phyloP scores from a whole-genome alignment of 2,113 vertebrate species.

The Pyrgilauda ruficollis region DNA sequence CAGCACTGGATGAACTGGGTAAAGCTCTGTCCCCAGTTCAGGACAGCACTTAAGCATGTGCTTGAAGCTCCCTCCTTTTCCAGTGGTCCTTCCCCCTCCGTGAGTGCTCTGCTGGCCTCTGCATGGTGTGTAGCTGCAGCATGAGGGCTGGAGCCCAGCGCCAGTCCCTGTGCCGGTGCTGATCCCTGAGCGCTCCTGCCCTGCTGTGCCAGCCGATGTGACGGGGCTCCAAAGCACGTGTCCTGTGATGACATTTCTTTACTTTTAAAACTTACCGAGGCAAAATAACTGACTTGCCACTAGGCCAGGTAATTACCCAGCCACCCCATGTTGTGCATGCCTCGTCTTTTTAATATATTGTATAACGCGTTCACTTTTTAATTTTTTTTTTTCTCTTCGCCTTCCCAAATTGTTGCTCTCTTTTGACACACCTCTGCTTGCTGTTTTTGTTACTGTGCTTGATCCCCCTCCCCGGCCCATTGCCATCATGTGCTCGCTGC shows the following conservation, averaged over 20 bases:
- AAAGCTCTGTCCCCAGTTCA: background rate
- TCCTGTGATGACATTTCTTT: background rate
- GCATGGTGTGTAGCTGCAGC: background rate
- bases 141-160: background rate
- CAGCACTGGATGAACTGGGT: background rate
- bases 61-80: background rate
- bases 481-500: conserved; percentile 75
- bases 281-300: background rate
- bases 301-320: conserved; percentile 10
- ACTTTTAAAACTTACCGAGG: background rate
- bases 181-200: accelerated
- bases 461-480: conserved; percentile 71
- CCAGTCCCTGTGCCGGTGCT: background rate
- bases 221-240: background rate
- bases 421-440: conserved; percentile 73
- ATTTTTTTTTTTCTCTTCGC: conserved; percentile 50
- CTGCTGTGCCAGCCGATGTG: background rate
- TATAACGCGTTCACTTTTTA: conserved; percentile 66
- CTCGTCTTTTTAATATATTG: conserved; percentile 46
- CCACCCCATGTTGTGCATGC: conserved; percentile 46
- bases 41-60: background rate
- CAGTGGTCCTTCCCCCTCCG: background rate
- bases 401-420: conserved; percentile 57
- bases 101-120: background rate
- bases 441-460: conserved; percentile 73